These are phyloP conservation scores for Lindbergichthys nudifrons DNA, from an alignment of 2,797 vertebrate species.

Conservation along the genomic window DNA sequence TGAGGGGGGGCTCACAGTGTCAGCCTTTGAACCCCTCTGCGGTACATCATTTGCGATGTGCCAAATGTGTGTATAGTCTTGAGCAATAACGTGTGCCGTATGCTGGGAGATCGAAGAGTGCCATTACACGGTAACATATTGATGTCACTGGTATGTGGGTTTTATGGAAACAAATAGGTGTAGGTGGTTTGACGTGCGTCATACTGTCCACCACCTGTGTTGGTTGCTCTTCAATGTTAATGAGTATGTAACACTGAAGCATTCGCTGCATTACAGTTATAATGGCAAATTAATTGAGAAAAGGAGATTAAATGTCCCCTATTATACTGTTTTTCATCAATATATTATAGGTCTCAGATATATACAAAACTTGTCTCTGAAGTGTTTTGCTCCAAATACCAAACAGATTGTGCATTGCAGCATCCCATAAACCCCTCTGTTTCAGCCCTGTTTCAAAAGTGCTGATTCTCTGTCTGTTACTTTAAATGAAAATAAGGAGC, in stretches of 20 bases:
- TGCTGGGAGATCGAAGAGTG: not conserved
- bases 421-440: no score
- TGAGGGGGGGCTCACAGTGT: not conserved
- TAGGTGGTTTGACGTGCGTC: not conserved
- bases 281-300: no score
- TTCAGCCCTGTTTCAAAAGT: no score
- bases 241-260: not conserved
- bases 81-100: not conserved
- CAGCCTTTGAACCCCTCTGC: not conserved
- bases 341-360: no score
- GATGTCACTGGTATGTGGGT: not conserved
- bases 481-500: no score
- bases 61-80: constrained; percentile 5
- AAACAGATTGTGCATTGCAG: no score
- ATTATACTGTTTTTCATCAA: no score
- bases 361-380: no score
- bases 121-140: not conserved
- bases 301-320: not conserved
- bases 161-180: not conserved
- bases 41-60: not conserved
- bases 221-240: not conserved
- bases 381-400: no score
- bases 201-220: not conserved
- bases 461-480: no score
- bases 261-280: not conserved